These are phyloP conservation scores for Hyperoodon ampullatus DNA, from an alignment of 2,113 vertebrate genomes.

Conservation along the genomic window DNA sequence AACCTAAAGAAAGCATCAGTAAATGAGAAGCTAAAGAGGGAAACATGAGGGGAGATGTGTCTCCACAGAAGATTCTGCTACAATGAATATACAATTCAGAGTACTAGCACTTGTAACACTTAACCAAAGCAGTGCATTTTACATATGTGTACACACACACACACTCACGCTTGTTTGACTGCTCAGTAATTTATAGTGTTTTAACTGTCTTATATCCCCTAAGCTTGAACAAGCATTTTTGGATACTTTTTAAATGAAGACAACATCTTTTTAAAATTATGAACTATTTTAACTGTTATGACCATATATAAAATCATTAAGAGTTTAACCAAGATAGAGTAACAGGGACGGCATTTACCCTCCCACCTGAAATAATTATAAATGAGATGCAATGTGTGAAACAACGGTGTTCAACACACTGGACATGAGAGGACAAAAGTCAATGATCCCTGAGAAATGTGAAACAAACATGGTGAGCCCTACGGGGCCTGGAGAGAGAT, in stretches of 20 bases:
- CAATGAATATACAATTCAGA: background rate
- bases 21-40: background rate
- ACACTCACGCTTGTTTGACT: background rate
- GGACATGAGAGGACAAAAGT: background rate
- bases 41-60: background rate
- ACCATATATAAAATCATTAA: background rate
- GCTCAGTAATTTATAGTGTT: background rate
- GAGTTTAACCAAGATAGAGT: background rate
- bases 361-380: background rate
- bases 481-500: background rate
- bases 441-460: background rate
- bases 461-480: background rate
- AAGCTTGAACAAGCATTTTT: background rate
- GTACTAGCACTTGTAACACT: background rate
- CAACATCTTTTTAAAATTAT: background rate
- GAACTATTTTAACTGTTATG: background rate
- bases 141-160: no score
- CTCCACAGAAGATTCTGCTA: background rate
- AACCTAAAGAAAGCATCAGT: background rate
- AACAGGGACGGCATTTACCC: background rate
- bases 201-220: background rate
- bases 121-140: background rate
- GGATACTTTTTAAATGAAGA: conserved; percentile 20
- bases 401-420: background rate
- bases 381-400: background rate